A percentile compares a stretch with the other conserved stretches of the same genome.
Evolutionary conservation across 2,113 vertebrate species (phyloP).

Genomic region (Condylura cristata): DNA sequence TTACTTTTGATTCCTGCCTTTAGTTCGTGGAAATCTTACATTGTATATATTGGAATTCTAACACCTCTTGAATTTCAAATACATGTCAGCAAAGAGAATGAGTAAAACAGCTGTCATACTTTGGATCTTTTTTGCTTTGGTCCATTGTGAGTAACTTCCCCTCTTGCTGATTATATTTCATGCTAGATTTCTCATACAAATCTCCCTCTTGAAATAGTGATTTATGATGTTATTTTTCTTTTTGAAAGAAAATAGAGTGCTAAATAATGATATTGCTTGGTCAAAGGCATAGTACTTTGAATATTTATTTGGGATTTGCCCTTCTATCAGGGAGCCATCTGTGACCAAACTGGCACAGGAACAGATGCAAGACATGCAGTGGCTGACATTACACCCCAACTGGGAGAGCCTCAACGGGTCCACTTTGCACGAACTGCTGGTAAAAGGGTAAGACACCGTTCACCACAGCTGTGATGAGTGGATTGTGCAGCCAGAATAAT

Average conservation of each 20-base stretch:
- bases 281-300: not conserved
- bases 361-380: slow-evolving; percentile 82
- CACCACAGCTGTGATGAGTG: not conserved
- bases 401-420: slow-evolving; percentile 88
- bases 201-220: not conserved
- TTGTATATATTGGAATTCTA: not conserved
- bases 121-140: slow-evolving; percentile 28
- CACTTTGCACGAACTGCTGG: slow-evolving; percentile 90
- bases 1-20: not conserved
- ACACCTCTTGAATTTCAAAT: not conserved
- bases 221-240: not conserved
- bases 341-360: slow-evolving; percentile 85
- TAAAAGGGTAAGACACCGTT: slow-evolving; percentile 87
- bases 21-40: not conserved
- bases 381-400: slow-evolving; percentile 90
- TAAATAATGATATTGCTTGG: not conserved
- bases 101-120: slow-evolving; percentile 36
- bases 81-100: not conserved
- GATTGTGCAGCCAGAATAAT: too few species aligned
- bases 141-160: not conserved
- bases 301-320: slow-evolving; percentile 45
- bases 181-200: not conserved
- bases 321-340: slow-evolving; percentile 87
- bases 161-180: not conserved
- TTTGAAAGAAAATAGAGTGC: not conserved